These are phyloP conservation scores for Patella caerulea DNA, from an alignment of 2,888 invertebrate species.

Conservation along the genomic window DNA sequence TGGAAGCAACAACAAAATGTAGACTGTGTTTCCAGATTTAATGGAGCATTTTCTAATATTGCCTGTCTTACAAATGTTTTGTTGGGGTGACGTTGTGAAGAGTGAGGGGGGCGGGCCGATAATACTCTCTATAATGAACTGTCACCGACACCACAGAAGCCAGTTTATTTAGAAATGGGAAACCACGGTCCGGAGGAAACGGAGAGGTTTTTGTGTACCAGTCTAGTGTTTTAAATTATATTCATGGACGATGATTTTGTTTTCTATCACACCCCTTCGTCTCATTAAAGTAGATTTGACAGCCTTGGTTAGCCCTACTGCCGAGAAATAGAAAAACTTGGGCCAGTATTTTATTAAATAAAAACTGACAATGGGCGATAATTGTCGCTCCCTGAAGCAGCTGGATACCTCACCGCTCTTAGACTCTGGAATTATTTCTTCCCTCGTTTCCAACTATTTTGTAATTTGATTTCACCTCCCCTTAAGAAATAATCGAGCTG, in stretches of 20 bases:
- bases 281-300: background rate
- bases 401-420: background rate
- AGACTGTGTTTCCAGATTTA: background rate
- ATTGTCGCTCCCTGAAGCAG: background rate
- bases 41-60: background rate
- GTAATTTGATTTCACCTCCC: slow-evolving; percentile 27
- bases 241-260: slow-evolving; percentile 24
- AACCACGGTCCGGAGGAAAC: slow-evolving; percentile 19
- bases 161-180: slow-evolving; percentile 15
- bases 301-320: slow-evolving; percentile 1
- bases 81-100: background rate
- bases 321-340: background rate
- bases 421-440: background rate
- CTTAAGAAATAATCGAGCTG: slow-evolving; percentile 5
- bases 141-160: background rate
- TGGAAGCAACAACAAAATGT: background rate
- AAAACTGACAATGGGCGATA: background rate
- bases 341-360: background rate
- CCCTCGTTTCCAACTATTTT: slow-evolving; percentile 19
- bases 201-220: slow-evolving; percentile 16
- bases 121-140: slow-evolving; percentile 18
- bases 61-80: background rate
- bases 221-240: slow-evolving; percentile 25
- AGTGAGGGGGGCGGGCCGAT: background rate
- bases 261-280: background rate